Conservation (phyloP, 2,113 vertebrate species). For the Paramisgurnus dabryanus region DNA sequence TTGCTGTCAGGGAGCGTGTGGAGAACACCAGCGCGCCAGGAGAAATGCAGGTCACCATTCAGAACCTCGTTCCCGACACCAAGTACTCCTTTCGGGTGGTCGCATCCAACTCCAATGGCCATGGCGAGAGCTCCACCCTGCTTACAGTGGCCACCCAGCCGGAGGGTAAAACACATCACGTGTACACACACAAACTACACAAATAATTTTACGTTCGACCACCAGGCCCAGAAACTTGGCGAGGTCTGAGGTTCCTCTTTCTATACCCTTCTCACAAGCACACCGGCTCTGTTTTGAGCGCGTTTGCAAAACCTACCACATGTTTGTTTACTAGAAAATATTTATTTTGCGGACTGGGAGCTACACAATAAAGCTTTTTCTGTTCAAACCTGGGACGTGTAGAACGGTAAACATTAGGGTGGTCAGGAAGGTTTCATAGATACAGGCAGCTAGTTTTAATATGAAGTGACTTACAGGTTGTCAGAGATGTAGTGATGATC, state of each 20-base stretch:
- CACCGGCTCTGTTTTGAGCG: conserved; percentile 26
- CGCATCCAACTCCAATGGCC: conserved; percentile 89
- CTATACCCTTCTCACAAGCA: not conserved
- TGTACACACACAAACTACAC: conserved; percentile 17
- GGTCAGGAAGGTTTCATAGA: not conserved
- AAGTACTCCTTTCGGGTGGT: conserved; percentile 91
- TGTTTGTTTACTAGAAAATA: not conserved
- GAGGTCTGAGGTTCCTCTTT: conserved; percentile 18
- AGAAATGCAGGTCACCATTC: conserved; percentile 93
- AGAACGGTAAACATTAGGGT: conserved; percentile 2
- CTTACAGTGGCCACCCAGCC: conserved; percentile 94
- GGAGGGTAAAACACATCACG: conserved; percentile 79
- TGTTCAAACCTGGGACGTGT: not conserved
- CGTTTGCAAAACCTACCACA: conserved; percentile 13
- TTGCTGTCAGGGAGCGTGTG: conserved; percentile 84
- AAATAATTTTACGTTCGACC: not conserved
- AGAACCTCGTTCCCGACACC: conserved; percentile 92
- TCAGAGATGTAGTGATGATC: not conserved
- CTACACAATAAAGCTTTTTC: conserved; percentile 24
- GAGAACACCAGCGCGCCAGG: conserved; percentile 90
- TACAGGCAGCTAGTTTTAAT: conserved; percentile 3
- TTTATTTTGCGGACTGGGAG: not conserved
- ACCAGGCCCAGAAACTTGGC: not conserved
- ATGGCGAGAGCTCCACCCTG: conserved; percentile 85
- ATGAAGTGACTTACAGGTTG: not conserved